Percentiles rank a stretch among this genome's conserved stretches.
phyloP scores from a whole-genome alignment of 1,140 invertebrate genomes.

The Drosophila bocki region DNA sequence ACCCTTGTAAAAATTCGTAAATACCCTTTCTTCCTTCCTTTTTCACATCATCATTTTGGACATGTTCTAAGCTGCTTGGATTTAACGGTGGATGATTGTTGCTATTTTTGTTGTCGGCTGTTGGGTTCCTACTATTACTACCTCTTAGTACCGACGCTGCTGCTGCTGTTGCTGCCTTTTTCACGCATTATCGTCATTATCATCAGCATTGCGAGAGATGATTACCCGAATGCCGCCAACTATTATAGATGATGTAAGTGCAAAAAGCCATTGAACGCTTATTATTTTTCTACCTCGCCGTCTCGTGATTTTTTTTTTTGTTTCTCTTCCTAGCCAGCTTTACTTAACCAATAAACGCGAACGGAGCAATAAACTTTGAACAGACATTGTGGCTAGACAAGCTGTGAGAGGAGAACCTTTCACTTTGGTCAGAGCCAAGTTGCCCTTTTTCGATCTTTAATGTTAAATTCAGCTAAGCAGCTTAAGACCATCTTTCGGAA shows the following conservation, averaged over 20 bases:
- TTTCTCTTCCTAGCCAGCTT: conserved; percentile 8
- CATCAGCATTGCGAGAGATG: conserved; percentile 43
- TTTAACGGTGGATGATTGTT: conserved; percentile 63
- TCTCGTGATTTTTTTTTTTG: not conserved
- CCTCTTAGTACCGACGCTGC: conserved; percentile 14
- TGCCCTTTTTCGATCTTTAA: conserved; percentile 38
- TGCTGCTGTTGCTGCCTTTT: conserved; percentile 38
- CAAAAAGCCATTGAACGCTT: conserved; percentile 63
- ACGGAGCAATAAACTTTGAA: conserved; percentile 48
- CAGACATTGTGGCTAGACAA: conserved; percentile 50
- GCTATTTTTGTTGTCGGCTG: conserved; percentile 26
- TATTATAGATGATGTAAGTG: conserved; percentile 67
- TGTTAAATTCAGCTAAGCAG: conserved; percentile 51
- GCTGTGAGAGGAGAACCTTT: conserved; percentile 16
- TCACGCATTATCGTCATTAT: conserved; percentile 62
- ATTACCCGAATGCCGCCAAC: conserved; percentile 43
- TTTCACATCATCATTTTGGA: conserved; percentile 24
- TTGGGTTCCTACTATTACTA: conserved; percentile 14
- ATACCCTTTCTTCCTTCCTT: not conserved
- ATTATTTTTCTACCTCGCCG: conserved; percentile 27
- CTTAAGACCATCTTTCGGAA: conserved; percentile 27
- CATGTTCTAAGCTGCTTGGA: conserved; percentile 34
- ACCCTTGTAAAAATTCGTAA: not conserved
- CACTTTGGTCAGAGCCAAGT: conserved; percentile 14
- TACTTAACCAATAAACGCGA: conserved; percentile 33